Evolutionary conservation across 1,140 invertebrate species (phyloP).

Genomic region (Drosophila kikkawai): DNA sequence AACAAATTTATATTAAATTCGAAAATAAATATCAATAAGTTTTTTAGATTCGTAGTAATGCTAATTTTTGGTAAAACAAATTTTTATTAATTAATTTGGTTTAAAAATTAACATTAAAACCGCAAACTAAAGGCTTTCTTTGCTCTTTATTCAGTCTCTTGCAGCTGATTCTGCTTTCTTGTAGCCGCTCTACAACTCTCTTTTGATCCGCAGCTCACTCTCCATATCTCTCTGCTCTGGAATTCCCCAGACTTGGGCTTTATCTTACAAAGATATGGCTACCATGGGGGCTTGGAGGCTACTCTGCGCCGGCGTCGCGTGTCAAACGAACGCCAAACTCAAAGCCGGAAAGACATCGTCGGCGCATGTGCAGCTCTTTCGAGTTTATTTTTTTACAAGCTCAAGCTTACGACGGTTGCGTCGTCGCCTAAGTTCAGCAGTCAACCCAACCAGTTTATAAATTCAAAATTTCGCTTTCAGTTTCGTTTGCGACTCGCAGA

Average conservation of each 20-base stretch:
- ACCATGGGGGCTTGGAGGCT: constrained; percentile 40
- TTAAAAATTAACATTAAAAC: not conserved
- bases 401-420: constrained; percentile 24
- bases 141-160: constrained; percentile 12
- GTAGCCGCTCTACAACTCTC: constrained; percentile 6
- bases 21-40: no score
- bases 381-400: constrained; percentile 2
- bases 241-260: constrained; percentile 17
- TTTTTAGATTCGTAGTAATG: no score
- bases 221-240: not conserved
- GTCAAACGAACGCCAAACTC: constrained; percentile 75
- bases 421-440: constrained; percentile 22
- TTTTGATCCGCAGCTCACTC: constrained; percentile 7
- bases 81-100: no score
- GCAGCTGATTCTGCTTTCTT: constrained; percentile 7
- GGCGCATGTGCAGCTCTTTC: constrained; percentile 36
- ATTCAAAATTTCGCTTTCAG: constrained; percentile 52
- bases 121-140: not conserved
- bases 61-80: no score
- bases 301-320: constrained; percentile 64
- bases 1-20: no score
- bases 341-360: constrained; percentile 71
- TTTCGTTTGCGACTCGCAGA: constrained; percentile 38
- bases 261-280: constrained; percentile 24
- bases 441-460: constrained; percentile 42